Conservation (phyloP, 1,140 invertebrate genomes). For the Condylostylus longicornis region DNA sequence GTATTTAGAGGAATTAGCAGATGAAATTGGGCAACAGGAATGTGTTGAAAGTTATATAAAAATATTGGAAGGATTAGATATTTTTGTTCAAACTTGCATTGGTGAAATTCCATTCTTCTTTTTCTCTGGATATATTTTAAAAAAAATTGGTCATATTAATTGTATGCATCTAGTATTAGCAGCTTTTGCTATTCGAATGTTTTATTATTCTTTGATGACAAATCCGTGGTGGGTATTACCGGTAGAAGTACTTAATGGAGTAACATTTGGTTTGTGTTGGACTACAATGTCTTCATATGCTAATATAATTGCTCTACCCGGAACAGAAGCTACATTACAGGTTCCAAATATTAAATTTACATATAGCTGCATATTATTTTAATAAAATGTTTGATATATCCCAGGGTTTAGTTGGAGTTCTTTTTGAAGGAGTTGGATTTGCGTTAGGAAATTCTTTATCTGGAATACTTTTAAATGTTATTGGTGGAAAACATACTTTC, state of each 20-base stretch:
- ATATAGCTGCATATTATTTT: too few species aligned
- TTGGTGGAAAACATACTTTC: slow-evolving; percentile 49
- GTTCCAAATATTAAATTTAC: slow-evolving; percentile 29
- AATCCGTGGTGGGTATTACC: slow-evolving; percentile 72
- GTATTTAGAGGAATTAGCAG: slow-evolving; percentile 56
- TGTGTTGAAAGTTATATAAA: slow-evolving; percentile 47
- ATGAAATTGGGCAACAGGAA: slow-evolving; percentile 17
- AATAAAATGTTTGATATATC: slow-evolving; percentile 6
- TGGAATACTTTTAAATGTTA: slow-evolving; percentile 44
- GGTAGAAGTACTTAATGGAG: slow-evolving; percentile 74
- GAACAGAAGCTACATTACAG: slow-evolving; percentile 72
- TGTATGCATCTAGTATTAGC: slow-evolving; percentile 70
- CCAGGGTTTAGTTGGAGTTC: slow-evolving; percentile 65
- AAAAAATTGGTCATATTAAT: slow-evolving; percentile 65
- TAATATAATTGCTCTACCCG: slow-evolving; percentile 66
- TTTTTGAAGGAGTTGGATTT: slow-evolving; percentile 74
- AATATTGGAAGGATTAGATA: slow-evolving; percentile 63
- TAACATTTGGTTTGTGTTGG: slow-evolving; percentile 80
- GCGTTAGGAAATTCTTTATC: slow-evolving; percentile 60
- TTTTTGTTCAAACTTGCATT: slow-evolving; percentile 63
- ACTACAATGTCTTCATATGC: slow-evolving; percentile 80
- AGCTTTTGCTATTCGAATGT: slow-evolving; percentile 57
- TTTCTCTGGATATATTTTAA: slow-evolving; percentile 59
- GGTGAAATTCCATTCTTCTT: slow-evolving; percentile 87
- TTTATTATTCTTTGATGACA: slow-evolving; percentile 63